Base-by-base conservation (phyloP, 2,888 invertebrate species). In the Marronus borbonicus region DNA sequence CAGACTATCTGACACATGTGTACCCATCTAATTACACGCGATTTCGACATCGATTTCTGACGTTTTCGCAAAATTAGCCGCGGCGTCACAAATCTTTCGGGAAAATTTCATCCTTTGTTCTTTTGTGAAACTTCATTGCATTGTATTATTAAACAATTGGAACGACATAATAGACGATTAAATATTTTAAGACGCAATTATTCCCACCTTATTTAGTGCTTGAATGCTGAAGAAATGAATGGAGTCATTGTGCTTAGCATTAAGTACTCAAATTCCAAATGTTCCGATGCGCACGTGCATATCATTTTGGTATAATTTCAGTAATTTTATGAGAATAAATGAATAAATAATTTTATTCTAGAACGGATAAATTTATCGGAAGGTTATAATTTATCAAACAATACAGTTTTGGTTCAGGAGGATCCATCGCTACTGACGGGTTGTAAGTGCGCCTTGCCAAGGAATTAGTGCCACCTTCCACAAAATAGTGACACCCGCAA, bases 141-240 rank as follows among this genome's bases (percentile, higher is more conserved):
- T 65, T 39, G 65, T 49, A 20, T 66, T 66, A 44, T 20, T 17
- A 44, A 44, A 66, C 44, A 20, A 66, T 66, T 20, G 66, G 24
- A 20, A 44, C 49, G 58, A n/a, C 17, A 66, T 66, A 66, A 66
- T 66, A 49, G 66, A 12, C 44, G 39, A 66, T 66, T 66, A 66
- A 66, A 66, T 66, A 66, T 66, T 66, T 66, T 44, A 66, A 49
- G 17, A 20, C 36, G 31, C 44, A 66, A 66, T 66, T 66, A 66
- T 44, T 66, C 44, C 20, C 39, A 66, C 49, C 39, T 66, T 49
- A 44, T 44, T 66, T 39, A n/a, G 39, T 65, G 44, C 8, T 14
- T 5, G 2, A 44, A 20, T 7, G n/a, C 17, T 8, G 10, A 44
- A 66, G 44, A 66, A 44, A 44, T 44, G 20, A 66, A 66, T 49